These are phyloP conservation scores for Rhopilema esculentum DNA, from an alignment of 30 jellyfish, hydroid and myxozoan species.

Conservation along the genomic window DNA sequence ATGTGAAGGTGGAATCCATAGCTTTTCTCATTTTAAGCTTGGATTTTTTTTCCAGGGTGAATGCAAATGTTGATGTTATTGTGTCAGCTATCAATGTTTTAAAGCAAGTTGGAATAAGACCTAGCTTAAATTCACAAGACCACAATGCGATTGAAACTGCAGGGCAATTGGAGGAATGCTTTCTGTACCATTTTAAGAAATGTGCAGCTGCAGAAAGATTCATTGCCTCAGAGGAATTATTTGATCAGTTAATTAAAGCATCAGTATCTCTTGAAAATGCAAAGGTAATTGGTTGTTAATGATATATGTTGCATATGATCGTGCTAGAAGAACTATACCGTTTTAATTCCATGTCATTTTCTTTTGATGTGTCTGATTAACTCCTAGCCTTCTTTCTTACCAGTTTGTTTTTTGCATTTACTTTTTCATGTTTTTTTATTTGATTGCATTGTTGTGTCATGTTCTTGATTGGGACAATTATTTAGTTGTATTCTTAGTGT, in stretches of 20 bases:
- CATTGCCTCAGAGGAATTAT: constrained; percentile 72
- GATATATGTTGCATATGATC: neutral
- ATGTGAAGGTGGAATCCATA: no score
- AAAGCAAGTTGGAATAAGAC: constrained; percentile 22
- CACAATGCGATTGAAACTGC: constrained; percentile 50
- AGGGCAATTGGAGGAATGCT: constrained; percentile 76
- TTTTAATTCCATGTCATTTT: neutral
- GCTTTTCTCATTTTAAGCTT: no score
- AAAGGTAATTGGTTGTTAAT: constrained; percentile 26
- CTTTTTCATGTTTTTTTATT: no score
- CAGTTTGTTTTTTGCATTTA: no score
- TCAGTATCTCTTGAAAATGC: constrained; percentile 35
- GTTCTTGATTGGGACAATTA: no score
- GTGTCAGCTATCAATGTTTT: constrained; percentile 78
- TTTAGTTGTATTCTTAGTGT: no score
- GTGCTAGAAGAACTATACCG: neutral
- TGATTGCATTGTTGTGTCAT: no score
- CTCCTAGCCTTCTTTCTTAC: no score
- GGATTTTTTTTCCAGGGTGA: constrained; percentile 70
- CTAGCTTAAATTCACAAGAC: constrained; percentile 43
- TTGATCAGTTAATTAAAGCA: constrained; percentile 68
- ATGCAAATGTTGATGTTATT: constrained; percentile 84
- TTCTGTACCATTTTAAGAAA: constrained; percentile 65
- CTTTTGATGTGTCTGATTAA: no score
- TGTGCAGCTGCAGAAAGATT: constrained; percentile 95